phyloP scores from a whole-genome alignment of 2,797 vertebrate genomes.

The Tarsius wallacei region DNA sequence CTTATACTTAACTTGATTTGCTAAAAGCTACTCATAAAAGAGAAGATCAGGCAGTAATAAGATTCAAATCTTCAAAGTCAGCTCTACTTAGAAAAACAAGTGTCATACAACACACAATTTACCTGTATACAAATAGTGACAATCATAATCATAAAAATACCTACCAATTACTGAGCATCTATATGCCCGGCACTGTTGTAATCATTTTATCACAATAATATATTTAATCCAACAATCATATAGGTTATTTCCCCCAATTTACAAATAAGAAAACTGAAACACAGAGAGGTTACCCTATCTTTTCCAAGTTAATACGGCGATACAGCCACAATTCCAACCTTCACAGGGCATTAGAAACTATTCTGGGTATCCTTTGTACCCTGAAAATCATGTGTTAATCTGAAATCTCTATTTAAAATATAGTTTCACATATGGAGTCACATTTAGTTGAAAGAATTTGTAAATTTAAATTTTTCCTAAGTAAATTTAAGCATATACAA shows the following conservation, averaged over 20 bases:
- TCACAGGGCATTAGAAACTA: slow-evolving; percentile 40
- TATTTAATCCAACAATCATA: neutral
- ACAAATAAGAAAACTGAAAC: slow-evolving; percentile 59
- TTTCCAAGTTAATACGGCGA: neutral
- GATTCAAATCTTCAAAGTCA: slow-evolving; percentile 45
- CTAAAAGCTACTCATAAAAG: slow-evolving; percentile 60
- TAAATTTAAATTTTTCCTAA: neutral
- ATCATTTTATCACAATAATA: slow-evolving; percentile 21
- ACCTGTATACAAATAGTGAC: neutral
- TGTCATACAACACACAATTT: slow-evolving; percentile 42
- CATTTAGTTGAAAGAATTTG: neutral
- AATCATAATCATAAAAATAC: neutral
- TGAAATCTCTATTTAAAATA: slow-evolving; percentile 47
- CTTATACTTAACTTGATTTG: slow-evolving; percentile 38
- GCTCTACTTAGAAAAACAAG: slow-evolving; percentile 52
- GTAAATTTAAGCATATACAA: slow-evolving; percentile 12
- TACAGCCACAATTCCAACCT: neutral
- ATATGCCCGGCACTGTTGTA: neutral
- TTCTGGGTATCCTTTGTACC: neutral
- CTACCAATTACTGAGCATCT: slow-evolving; percentile 37
- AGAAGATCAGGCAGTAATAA: neutral
- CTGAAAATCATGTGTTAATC: slow-evolving; percentile 17
- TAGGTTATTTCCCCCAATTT: slow-evolving; percentile 35
- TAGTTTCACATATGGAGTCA: neutral
- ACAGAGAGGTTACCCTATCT: slow-evolving; percentile 27